Percentiles rank a stretch among this genome's conserved stretches.
Evolutionary conservation across 2,888 invertebrate genomes (phyloP).

Genomic region (Patella pellucida): DNA sequence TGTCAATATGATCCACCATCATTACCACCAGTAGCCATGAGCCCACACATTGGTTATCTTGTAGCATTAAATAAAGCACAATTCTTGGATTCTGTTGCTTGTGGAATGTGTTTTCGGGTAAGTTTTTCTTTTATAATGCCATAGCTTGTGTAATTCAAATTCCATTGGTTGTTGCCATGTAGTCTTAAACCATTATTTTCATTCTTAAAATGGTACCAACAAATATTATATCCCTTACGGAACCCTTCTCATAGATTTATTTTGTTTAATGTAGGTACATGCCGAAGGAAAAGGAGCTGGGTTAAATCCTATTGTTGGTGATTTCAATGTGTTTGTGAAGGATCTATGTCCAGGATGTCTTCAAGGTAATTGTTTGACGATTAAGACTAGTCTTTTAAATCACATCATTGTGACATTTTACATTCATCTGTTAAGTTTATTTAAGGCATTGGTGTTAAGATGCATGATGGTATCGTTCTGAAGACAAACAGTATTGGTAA

Average conservation of each 20-base stretch:
- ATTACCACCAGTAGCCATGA: not conserved
- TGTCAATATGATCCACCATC: slow-evolving; percentile 4
- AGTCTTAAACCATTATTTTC: too few species aligned
- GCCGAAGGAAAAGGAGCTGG: slow-evolving; percentile 30
- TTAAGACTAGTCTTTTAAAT: too few species aligned
- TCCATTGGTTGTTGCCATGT: too few species aligned
- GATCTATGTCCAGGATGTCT: slow-evolving; percentile 33
- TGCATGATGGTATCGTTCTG: too few species aligned
- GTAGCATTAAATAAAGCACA: slow-evolving; percentile 10
- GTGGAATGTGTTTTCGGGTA: slow-evolving; percentile 15
- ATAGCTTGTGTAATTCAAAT: too few species aligned
- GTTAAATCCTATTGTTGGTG: slow-evolving; percentile 24
- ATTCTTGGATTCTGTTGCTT: not conserved
- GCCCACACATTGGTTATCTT: not conserved
- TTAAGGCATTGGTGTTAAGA: too few species aligned
- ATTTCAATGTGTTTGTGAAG: slow-evolving; percentile 31
- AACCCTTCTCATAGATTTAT: too few species aligned
- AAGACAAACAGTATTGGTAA: too few species aligned
- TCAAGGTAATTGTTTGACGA: slow-evolving; percentile 19
- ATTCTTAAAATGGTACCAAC: too few species aligned
- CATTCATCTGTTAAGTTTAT: too few species aligned
- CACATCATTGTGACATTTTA: too few species aligned
- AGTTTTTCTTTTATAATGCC: not conserved
- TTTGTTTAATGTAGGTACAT: slow-evolving; percentile 18
- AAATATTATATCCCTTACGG: too few species aligned